A percentile compares a stretch with the other conserved stretches of the same genome.
phyloP scores from a whole-genome alignment of 2,113 vertebrate genomes.

The Myxocyprinus asiaticus region DNA sequence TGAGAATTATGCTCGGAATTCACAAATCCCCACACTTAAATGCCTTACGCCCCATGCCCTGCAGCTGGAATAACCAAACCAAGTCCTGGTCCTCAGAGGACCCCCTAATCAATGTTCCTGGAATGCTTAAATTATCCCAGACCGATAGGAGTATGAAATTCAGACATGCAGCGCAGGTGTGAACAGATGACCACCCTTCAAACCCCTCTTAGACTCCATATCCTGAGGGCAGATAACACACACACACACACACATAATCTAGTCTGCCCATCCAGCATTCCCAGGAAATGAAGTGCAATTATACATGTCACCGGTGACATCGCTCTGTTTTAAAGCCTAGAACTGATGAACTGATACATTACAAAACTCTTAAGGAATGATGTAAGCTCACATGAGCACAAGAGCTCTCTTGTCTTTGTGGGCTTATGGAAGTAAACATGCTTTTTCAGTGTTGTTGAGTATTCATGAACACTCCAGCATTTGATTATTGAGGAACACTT shows the following conservation, averaged over 20 bases:
- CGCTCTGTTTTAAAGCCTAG: slow-evolving; percentile 21
- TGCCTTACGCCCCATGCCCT: slow-evolving; percentile 1
- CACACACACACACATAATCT: neutral
- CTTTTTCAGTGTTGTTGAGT: too few relatives aligned
- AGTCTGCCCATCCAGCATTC: too few relatives aligned
- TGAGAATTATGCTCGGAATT: too few relatives aligned
- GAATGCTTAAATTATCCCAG: slow-evolving; percentile 8
- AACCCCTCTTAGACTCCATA: slow-evolving; percentile 7
- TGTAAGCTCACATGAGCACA: neutral
- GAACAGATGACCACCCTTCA: slow-evolving; percentile 48
- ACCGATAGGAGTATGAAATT: slow-evolving; percentile 25
- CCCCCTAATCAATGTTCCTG: neutral
- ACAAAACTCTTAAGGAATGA: slow-evolving; percentile 19
- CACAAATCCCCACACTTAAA: slow-evolving; percentile 27
- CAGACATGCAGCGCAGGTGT: slow-evolving; percentile 48
- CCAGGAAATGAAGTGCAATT: too few relatives aligned
- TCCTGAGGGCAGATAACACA: slow-evolving; percentile 21
- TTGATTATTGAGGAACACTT: neutral
- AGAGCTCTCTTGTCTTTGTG: too few relatives aligned
- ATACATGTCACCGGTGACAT: slow-evolving; percentile 24
- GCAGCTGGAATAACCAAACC: neutral
- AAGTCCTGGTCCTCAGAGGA: neutral
- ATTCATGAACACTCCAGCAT: too few relatives aligned
- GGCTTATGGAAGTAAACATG: too few relatives aligned
- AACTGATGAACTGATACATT: slow-evolving; percentile 10